A percentile compares a stretch with the other conserved stretches of the same genome.
These are phyloP conservation scores for Callorhinus ursinus DNA, from an alignment of 2,113 vertebrate genomes.

Conservation along the genomic window DNA sequence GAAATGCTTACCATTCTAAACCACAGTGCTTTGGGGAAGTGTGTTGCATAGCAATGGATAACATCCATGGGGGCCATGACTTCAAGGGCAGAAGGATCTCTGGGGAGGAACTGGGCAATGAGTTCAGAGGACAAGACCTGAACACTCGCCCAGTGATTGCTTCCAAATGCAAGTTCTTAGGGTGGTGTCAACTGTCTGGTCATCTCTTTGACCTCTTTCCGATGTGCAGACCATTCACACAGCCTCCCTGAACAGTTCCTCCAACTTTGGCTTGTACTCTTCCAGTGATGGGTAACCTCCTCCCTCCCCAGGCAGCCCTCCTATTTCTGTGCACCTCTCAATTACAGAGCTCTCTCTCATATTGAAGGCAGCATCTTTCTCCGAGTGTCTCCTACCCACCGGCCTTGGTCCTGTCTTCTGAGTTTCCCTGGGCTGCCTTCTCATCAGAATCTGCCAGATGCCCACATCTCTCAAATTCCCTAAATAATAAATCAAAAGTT, in stretches of 20 bases:
- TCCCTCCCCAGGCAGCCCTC: too few species aligned
- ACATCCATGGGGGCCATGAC: background rate
- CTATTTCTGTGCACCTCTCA: background rate
- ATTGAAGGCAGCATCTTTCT: background rate
- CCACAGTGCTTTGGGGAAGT: background rate
- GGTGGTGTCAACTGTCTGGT: rapidly evolving
- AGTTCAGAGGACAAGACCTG: background rate
- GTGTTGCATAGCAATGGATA: background rate
- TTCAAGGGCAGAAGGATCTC: background rate
- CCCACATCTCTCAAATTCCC: slow-evolving; percentile 41
- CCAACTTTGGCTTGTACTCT: background rate
- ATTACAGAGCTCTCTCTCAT: background rate
- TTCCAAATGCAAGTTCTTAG: background rate
- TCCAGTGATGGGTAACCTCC: background rate
- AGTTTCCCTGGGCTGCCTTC: background rate
- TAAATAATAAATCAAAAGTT: slow-evolving; percentile 62
- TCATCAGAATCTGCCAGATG: slow-evolving; percentile 37
- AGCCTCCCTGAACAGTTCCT: too few species aligned
- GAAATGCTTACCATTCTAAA: background rate
- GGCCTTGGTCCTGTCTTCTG: background rate
- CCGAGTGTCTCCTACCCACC: rapidly evolving
- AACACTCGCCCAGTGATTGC: background rate
- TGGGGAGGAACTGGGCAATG: background rate
- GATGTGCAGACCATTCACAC: rapidly evolving
- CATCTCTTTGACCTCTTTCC: background rate